Base-by-base conservation (phyloP, 92 coral and sea anemone species). In the Desmophyllum pertusum region DNA sequence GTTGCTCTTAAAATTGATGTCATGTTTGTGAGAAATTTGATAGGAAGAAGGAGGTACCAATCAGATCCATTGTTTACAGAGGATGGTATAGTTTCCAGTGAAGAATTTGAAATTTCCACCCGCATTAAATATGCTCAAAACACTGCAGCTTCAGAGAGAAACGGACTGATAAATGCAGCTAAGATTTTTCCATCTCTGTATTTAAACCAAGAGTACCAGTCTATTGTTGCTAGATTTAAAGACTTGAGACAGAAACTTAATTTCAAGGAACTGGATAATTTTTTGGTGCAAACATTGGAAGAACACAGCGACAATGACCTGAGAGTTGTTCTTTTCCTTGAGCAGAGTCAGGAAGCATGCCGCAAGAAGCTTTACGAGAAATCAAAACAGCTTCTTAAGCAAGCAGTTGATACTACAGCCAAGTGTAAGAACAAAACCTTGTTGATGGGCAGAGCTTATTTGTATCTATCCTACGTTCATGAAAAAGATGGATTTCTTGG, bases 381-480 rank as follows among this genome's bases (percentile, higher is more conserved):
- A 13, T 95, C 98, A 4, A 96, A 96, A 73, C 90, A 80, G 39
- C 91, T 95, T 83, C 83, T 93, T 40, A 96, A 87, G 74, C 86
- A 92, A 73, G 99, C 99, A 41, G 94, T 93, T 18, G 97, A 94
- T 50, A 42, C 65, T 8, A 64, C 93, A 23, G 78, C 92, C 70
- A 90, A 90, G 77, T 92, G 99, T 79, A 83, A 83, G 62, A 96
- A 92, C 93, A 96, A 96, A 53, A 77, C 89, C 38, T 84, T 96
- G 66, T 80, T 96, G 62, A 83, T 91, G 62, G 98, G 95, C 14
- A 89, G 99, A 63, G 91, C 95, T 4, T 96, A 96, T 73, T 76
- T 91, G 31, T 96, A 89, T 64, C 79, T 96, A 73, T 94, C 99
- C 2, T 88, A 94, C 45, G 90, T 91, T 33, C 99, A 96, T 79